Conservation (phyloP, 2,113 vertebrate genomes). For the Erpornis zantholeuca region DNA sequence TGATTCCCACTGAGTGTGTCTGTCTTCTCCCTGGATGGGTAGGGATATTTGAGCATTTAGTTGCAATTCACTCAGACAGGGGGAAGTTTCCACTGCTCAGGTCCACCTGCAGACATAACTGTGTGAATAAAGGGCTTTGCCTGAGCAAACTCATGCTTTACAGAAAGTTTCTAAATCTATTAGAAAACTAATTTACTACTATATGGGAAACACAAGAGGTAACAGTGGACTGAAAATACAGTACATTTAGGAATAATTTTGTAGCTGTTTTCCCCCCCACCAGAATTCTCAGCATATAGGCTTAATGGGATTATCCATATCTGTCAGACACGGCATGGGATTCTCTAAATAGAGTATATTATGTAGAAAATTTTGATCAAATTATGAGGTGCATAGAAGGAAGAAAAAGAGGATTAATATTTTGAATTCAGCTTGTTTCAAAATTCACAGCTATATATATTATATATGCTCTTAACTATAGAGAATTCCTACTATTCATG, state of each 20-base stretch:
- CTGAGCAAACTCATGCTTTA: neutral
- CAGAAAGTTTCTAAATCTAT: neutral
- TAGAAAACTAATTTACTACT: neutral
- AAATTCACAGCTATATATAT: neutral
- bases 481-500: neutral
- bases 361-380: neutral
- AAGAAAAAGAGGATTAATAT: neutral
- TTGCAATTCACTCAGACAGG: neutral
- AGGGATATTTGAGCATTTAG: neutral
- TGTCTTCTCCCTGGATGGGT: neutral
- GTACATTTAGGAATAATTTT: neutral
- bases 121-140: neutral
- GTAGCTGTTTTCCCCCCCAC: neutral
- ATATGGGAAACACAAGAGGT: neutral
- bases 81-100: neutral
- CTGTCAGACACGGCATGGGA: neutral
- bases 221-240: neutral
- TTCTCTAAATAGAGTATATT: neutral
- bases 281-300: neutral
- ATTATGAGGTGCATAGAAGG: neutral
- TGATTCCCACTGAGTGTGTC: neutral
- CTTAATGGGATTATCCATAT: neutral
- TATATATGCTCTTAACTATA: neutral
- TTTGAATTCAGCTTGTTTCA: neutral
- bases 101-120: neutral